Evolutionary conservation across 2,797 vertebrate genomes (phyloP), one percentile per base, ranked within the genome.

Genomic region (Falco biarmicus): DNA sequence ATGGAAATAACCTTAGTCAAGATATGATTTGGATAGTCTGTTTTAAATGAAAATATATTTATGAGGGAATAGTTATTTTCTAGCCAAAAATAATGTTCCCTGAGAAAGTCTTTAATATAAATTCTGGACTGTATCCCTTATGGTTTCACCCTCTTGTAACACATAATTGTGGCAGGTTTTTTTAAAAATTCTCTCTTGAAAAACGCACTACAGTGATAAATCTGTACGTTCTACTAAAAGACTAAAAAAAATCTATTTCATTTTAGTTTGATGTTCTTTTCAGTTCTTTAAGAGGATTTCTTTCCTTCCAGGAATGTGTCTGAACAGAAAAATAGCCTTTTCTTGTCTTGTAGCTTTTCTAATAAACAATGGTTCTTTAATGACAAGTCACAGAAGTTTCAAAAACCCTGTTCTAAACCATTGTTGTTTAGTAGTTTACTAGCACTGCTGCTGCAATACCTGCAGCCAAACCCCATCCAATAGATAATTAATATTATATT

Each of bases 21-120:
- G 53, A 53, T 15, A 68, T 41, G 14, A 89, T 82, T 68, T 70
- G 20, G n/a, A 53, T 75, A 86, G 53, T 89, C 21, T 32, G 8
- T 80, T 90, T 77, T 22, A 59, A 90, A 64, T 84, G 32, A 64
- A 89, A 84, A 81, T 59, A 63, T 32, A 63, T 94, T 94, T 70
- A 50, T 37, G 20, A 85, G 14, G 31, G 32, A 59, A 48, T 56
- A 31, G 22, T 60, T 86, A 6, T 37, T 68, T 75, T 90, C 94
- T 61, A 80, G 48, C 25, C 20, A 32, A 45, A 61, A 54, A 63
- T 69, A 71, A 53, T 24, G 3, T 82, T 86, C 74, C 32, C 48
- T 37, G 10, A 63, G 28, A 45, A 43, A 64, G 19, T 24, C 7
- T 73, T 66, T 47, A n/a, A 28, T 69, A 43, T 39, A 34, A 87